Conservation (phyloP, 1,140 invertebrate genomes). For the Lysiphlebus fabarum region DNA sequence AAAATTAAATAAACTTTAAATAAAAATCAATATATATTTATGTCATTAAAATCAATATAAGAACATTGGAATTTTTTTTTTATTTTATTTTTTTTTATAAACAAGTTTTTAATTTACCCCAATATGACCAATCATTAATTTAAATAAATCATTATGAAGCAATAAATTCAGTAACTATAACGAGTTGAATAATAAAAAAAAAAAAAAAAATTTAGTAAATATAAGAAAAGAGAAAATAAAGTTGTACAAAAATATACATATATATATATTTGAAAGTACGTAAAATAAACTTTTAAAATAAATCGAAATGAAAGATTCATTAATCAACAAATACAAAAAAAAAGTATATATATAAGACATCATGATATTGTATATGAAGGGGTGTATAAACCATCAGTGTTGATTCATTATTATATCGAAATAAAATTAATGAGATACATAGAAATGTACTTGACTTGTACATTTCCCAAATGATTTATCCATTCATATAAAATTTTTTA, state of each 20-base stretch:
- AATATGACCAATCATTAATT: constrained; percentile 36
- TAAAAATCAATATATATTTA: no score
- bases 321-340: constrained; percentile 40
- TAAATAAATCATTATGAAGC: constrained; percentile 32
- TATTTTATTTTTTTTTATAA: no score
- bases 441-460: constrained; percentile 55
- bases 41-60: no score
- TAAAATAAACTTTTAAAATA: constrained; percentile 31
- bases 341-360: constrained; percentile 23
- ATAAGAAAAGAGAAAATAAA: constrained; percentile 9
- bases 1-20: no score
- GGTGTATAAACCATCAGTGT: constrained; percentile 13
- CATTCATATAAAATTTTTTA: no score
- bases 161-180: no score
- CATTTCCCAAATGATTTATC: constrained; percentile 13
- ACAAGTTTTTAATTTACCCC: no score
- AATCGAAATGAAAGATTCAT: constrained; percentile 45
- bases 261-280: not conserved
- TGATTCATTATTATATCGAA: constrained; percentile 51
- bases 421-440: constrained; percentile 57
- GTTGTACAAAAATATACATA: constrained; percentile 9
- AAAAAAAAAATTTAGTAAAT: no score
- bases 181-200: no score
- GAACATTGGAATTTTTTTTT: no score
- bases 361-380: constrained; percentile 27